Evolutionary conservation across 2,888 invertebrate species (phyloP), one percentile per base, ranked within the genome.

Genomic region (Lobophora halterata): DNA sequence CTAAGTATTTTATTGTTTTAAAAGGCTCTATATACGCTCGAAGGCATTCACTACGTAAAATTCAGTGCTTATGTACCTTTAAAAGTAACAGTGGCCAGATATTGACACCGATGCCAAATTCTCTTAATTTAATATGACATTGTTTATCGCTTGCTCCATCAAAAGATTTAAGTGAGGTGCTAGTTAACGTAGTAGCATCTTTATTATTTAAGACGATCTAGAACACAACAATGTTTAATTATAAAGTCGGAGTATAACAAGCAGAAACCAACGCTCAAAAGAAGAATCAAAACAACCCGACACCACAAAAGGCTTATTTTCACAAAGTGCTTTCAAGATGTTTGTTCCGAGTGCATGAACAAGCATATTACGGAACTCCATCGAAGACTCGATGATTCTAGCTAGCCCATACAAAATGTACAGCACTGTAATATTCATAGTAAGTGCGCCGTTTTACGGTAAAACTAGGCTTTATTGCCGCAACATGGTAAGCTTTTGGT

Each of bases 381-480:
- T 46, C 40, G 48, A 46, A 47, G 30, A 41, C 45, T 32, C 41
- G 43, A 42, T 42, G 47, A 48, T 41, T 47, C 36, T 8, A 47
- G 17, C 16, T 16, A 28, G 26, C 23, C 33, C 48, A 47, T 49
- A 42, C 41, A 48, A 48, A 50, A 50, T 50, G 44, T 50, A 50
- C 43, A 23, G 18, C 19, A 29, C 27, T 50, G 33, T 48, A 53
- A 46, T 48, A 53, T 53, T 50, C 39, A 53, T 26, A 42, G 53
- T 55, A 66, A 68, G 60, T 65, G 61, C 54, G 25, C 35, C 45
- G 48, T 50, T 48, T 45, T 44, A 46, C 60, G 58, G 58, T 64
- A 61, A 70, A 72, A 73, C 75, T 72, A 75, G 70, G 65, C 69
- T 70, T 66, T 67, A 69, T 63, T 69, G 67, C 67, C 58, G 49